Evolutionary conservation across 1,140 invertebrate species (phyloP), one percentile per base, ranked within the genome.

Genomic region (Gryllus bimaculatus): DNA sequence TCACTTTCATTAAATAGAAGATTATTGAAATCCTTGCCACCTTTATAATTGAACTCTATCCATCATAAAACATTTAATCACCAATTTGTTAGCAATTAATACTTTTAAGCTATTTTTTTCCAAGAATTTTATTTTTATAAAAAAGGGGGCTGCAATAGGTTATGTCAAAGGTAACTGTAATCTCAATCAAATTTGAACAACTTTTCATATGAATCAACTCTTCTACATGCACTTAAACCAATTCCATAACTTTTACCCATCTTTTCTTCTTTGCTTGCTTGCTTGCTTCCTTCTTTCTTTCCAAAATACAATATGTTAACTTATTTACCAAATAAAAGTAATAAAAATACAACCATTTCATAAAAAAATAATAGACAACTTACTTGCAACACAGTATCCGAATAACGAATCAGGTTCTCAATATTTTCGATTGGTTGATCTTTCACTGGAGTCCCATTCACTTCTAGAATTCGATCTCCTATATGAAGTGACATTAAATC

Each of bases 381-480:
- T 83, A 94, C 91, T 88, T 94, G 93, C 78, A 95, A 85, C 80
- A 92, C 90, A 79, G 90, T 90, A 81, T 94, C 92, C 0, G 92
- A 92, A 82, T 92, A 91, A 81, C 90, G 88, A 79, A 95, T 90
- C 20, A 93, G 86, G 85, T 93, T 91, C 85, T 96, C 93, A 76
- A 95, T 91, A 79, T 91, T 92, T 81, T 93, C 91, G 74, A 94
- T 88, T 0, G 92, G 90, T 79, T 92, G 90, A 84, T 94, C 93
- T 84, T 91, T 92, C 0, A 96, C 92, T 7, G 94, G 93, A 1
- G 93, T 91, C 1, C 96, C 96, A 88, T 97, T 97, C 18, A 98
- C 94, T 89, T 98, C 96, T 76, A 97, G 87, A 80, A 98, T 96
- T 84, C 92, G 89, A 86, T 98, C 96, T 21, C 96, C 96, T 82